Percentiles rank a stretch among this genome's conserved stretches.
phyloP scores from a whole-genome alignment of 2,888 invertebrate genomes.

The Phyllotreta striolata region DNA sequence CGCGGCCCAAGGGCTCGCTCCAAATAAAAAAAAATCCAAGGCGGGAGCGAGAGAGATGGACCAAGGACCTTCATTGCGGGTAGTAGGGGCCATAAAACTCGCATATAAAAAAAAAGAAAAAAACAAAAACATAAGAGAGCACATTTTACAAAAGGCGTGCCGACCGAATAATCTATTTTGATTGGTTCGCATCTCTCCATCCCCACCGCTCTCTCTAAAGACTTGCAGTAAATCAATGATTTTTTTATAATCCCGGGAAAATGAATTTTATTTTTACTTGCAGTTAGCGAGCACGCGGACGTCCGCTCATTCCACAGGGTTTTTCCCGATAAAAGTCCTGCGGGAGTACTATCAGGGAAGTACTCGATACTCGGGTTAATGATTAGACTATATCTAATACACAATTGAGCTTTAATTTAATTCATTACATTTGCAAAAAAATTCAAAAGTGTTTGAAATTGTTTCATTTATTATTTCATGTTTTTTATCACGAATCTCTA shows the following conservation, averaged over 20 bases:
- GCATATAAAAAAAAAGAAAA: constrained; percentile 49
- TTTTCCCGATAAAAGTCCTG: not conserved
- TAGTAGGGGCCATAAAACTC: constrained; percentile 48
- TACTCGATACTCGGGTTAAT: too few species aligned
- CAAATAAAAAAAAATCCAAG: too few species aligned
- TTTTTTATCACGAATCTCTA: too few species aligned
- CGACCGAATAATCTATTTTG: constrained; percentile 50
- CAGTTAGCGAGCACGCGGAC: constrained; percentile 24
- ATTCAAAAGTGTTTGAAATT: too few species aligned
- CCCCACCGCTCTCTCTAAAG: constrained; percentile 42
- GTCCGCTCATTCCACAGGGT: constrained; percentile 34
- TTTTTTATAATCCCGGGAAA: constrained; percentile 52
- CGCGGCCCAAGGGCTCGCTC: too few species aligned
- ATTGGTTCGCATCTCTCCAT: constrained; percentile 47
- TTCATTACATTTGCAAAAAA: too few species aligned
- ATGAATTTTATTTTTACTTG: constrained; percentile 51
- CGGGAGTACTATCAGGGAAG: not conserved
- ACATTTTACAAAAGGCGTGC: constrained; percentile 53
- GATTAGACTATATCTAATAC: too few species aligned
- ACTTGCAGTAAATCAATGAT: constrained; percentile 54
- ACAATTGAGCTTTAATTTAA: too few species aligned
- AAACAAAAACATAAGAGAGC: constrained; percentile 56
- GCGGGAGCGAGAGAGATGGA: too few species aligned
- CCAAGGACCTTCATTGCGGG: constrained; percentile 39
- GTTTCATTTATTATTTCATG: too few species aligned